Percentiles rank a stretch among this genome's conserved stretches.
These are phyloP conservation scores for Hydrochoerus hydrochaeris DNA, from an alignment of 2,113 vertebrate genomes.

Conservation along the genomic window DNA sequence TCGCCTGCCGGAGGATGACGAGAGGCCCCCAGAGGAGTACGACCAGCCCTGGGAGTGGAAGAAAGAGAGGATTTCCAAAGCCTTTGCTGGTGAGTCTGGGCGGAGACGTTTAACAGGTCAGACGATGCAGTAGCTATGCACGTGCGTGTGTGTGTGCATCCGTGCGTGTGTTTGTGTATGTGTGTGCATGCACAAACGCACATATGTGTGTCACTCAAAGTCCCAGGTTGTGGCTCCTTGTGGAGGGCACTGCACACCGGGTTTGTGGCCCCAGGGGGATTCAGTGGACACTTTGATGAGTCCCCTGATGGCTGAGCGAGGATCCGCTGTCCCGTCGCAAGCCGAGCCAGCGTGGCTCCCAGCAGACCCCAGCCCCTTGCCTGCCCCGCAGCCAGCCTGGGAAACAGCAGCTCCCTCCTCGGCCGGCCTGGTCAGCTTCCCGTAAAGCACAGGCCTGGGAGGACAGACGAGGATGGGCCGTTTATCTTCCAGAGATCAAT, in stretches of 20 bases:
- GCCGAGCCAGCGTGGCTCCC: neutral
- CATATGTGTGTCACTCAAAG: neutral
- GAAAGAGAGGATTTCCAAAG: constrained; percentile 97
- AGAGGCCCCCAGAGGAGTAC: constrained; percentile 97
- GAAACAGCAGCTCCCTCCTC: constrained; percentile 56
- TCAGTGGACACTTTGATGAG: neutral
- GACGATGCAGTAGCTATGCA: neutral
- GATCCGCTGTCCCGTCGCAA: neutral
- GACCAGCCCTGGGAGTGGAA: constrained; percentile 99
- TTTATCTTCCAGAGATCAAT: constrained; percentile 84
- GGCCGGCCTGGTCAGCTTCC: too few species aligned
- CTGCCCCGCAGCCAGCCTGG: constrained; percentile 16
- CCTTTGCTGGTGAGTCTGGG: constrained; percentile 93
- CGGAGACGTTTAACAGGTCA: neutral
- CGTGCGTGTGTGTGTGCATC: neutral
- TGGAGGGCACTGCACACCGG: neutral
- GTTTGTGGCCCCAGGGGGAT: neutral
- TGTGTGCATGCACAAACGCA: neutral
- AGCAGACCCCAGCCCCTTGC: neutral
- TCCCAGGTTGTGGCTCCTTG: neutral
- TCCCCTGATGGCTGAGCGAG: neutral
- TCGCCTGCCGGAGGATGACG: constrained; percentile 95
- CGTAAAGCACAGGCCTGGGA: neutral
- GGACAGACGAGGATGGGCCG: constrained; percentile 29
- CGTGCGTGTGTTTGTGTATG: neutral